Percentiles rank a stretch among this genome's conserved stretches.
phyloP scores from a whole-genome alignment of 2,113 vertebrate species.

The Nymphicus hollandicus region DNA sequence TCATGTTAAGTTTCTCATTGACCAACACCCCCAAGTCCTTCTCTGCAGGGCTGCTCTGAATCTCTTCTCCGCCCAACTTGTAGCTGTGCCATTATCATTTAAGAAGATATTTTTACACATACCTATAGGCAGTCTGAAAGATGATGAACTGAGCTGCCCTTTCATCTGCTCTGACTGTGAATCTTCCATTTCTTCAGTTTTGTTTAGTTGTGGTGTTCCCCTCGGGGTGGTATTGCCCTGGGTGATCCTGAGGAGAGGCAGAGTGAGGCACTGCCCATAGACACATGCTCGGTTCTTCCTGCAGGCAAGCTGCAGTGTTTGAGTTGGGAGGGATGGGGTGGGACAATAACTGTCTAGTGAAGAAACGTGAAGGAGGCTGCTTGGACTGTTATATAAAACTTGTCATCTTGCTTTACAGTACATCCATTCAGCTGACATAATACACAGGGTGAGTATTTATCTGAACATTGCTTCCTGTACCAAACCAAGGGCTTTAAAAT shows the following conservation, averaged over 20 bases:
- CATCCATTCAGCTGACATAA: conserved; percentile 98
- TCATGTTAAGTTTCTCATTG: too few species aligned
- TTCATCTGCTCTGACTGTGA: background rate
- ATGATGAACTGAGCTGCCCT: background rate
- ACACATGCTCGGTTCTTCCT: background rate
- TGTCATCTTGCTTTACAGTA: conserved; percentile 80
- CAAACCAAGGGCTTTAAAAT: background rate
- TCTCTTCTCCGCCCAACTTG: too few species aligned
- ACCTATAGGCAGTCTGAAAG: background rate
- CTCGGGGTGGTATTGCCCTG: background rate
- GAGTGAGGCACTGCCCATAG: background rate
- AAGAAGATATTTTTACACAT: background rate
- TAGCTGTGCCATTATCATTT: background rate
- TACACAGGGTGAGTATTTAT: conserved; percentile 91
- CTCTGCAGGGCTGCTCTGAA: too few species aligned
- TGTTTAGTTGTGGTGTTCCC: background rate
- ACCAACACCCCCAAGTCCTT: too few species aligned
- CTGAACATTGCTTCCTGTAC: background rate
- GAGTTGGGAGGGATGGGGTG: background rate
- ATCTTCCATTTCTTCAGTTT: background rate
- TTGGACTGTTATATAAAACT: background rate
- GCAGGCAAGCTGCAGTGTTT: background rate
- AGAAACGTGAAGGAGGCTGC: background rate
- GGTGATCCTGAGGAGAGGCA: background rate
- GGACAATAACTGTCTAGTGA: background rate